phyloP scores from a whole-genome alignment of 30 jellyfish, hydroid and myxozoan species.

The Mastigias papua region DNA sequence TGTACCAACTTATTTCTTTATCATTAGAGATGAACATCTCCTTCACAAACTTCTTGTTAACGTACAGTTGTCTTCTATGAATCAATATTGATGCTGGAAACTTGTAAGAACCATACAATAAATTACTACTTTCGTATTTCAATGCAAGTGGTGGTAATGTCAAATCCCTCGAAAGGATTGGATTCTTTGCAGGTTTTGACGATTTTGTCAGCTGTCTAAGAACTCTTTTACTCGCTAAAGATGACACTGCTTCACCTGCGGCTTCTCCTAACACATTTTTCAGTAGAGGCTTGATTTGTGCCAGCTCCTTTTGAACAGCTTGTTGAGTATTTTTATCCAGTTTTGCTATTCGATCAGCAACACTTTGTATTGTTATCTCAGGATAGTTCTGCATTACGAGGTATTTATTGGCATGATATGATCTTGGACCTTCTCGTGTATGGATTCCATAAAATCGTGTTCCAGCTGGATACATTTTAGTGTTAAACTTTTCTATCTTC shows the following conservation, averaged over 20 bases:
- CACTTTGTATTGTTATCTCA: constrained; percentile 31
- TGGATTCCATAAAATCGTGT: constrained; percentile 48
- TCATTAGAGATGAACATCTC: neutral
- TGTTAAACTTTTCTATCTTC: neutral
- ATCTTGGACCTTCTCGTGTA: constrained; percentile 70
- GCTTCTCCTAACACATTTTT: constrained; percentile 41
- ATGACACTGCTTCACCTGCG: constrained; percentile 43
- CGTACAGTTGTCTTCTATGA: constrained; percentile 41
- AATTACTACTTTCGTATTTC: constrained; percentile 10
- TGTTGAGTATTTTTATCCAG: neutral
- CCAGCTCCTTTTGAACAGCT: constrained; percentile 15
- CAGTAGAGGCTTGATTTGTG: constrained; percentile 14
- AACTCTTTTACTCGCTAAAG: constrained; percentile 25
- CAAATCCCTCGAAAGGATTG: constrained; percentile 9
- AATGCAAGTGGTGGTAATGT: constrained; percentile 22
- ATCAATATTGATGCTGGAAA: constrained; percentile 34
- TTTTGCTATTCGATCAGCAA: constrained; percentile 43
- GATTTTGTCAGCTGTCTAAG: neutral
- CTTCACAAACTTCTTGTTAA: constrained; percentile 22
- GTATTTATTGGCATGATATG: constrained; percentile 66
- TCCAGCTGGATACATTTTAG: constrained; percentile 33
- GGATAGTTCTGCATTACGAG: constrained; percentile 52
- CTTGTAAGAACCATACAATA: constrained; percentile 9
- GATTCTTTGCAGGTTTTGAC: neutral
- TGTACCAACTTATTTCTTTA: constrained; percentile 37